Conservation (phyloP, 2,113 vertebrate species). For the Promerops cafer region DNA sequence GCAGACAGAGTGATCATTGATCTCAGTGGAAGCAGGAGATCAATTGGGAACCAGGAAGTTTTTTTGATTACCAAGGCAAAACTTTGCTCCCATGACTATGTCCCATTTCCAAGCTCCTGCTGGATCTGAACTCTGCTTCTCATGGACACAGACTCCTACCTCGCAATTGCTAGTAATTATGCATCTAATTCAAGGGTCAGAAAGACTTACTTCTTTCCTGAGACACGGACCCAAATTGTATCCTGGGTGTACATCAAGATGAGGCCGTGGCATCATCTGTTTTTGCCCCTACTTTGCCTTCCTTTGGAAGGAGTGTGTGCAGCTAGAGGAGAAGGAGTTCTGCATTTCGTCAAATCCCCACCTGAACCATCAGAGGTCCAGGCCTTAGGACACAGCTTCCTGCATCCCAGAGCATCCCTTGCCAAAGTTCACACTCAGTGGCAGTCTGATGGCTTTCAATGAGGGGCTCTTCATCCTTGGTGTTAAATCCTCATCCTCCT, state of each 20-base stretch:
- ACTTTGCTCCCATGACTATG: background rate
- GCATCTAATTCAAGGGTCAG: background rate
- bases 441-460: background rate
- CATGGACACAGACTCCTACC: background rate
- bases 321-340: background rate
- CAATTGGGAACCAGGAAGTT: background rate
- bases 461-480: background rate
- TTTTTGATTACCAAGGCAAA: background rate
- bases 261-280: fast-evolving
- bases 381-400: background rate
- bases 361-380: background rate
- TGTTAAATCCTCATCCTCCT: background rate
- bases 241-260: background rate
- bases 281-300: background rate
- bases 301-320: background rate
- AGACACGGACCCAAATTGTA: background rate
- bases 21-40: background rate
- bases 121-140: background rate
- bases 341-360: background rate
- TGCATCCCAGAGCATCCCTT: background rate
- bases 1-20: background rate
- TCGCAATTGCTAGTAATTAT: background rate
- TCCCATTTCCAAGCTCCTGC: background rate
- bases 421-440: background rate
- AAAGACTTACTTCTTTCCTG: background rate